These are phyloP conservation scores for Plagodis pulveraria DNA, from an alignment of 2,888 invertebrate species.

Conservation along the genomic window DNA sequence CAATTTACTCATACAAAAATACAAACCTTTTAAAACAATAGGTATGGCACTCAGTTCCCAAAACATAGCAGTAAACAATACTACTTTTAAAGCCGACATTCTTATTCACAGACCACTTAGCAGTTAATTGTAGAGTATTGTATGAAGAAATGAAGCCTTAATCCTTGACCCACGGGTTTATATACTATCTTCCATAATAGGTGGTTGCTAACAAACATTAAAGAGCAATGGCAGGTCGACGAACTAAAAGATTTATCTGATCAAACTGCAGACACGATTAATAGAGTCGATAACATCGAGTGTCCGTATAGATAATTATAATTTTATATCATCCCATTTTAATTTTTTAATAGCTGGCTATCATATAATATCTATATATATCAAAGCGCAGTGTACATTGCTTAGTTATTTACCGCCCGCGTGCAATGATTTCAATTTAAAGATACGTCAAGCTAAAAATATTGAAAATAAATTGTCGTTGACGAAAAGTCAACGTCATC, in stretches of 20 bases:
- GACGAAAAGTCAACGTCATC: no score
- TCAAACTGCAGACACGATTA: slow-evolving; percentile 31
- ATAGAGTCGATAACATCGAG: slow-evolving; percentile 26
- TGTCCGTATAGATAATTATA: slow-evolving; percentile 3
- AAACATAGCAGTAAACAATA: slow-evolving; percentile 31
- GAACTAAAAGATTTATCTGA: slow-evolving; percentile 31
- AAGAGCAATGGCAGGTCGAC: slow-evolving; percentile 34
- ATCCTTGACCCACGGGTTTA: slow-evolving; percentile 37
- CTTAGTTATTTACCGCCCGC: no score
- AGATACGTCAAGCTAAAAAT: no score
- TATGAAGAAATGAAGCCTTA: slow-evolving; percentile 37
- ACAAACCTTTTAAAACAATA: slow-evolving; percentile 60
- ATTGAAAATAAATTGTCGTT: no score
- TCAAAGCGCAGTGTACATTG: no score
- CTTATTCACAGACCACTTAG: slow-evolving; percentile 34
- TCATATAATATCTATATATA: no score
- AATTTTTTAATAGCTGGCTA: no score
- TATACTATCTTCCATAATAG: slow-evolving; percentile 34
- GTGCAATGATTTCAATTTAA: no score
- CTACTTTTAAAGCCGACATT: slow-evolving; percentile 25
- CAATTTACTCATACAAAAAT: neutral
- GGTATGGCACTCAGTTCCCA: slow-evolving; percentile 45
- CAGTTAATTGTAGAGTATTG: slow-evolving; percentile 32
- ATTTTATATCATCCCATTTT: no score
- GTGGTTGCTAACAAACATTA: slow-evolving; percentile 22